Base-by-base conservation (phyloP, 2,113 vertebrate species). In the Panthera uncia region DNA sequence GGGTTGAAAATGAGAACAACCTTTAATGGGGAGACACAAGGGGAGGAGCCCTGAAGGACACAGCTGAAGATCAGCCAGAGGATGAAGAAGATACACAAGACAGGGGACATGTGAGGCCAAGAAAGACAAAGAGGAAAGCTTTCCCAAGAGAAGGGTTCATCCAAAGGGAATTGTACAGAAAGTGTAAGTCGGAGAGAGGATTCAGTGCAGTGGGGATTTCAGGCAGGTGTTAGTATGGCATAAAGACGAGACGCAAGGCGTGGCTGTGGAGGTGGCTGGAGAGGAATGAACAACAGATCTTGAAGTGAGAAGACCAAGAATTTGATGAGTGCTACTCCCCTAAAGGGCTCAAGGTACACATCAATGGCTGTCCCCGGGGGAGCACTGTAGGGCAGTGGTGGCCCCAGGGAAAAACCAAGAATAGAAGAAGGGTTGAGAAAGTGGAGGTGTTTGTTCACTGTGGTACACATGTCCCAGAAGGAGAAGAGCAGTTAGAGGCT, bases 181-280 rank as follows among this genome's bases (percentile, higher is more conserved):
- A 48, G 29, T 13, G 29, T 31, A 11, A 66, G 41, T 33, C 41
- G 7, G 38, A 65, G 38, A 33, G 27, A 8, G 38, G 81, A 41
- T 7, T 12, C 1, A 15, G 4, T 48, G 41, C 63, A 25, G 6
- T 48, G 31, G 41, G 82, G 41, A 48, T 33, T 45, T n/a, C 19
- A 48, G 82, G 29, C 27, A 27, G 57, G 81, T 41, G 13, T 38
- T 16, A 36, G 55, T 27, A 10, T 15, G 36, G 16, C 57, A 48
- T 0, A 7, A 48, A 48, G 11, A 66, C 31, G 1, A 14, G 18
- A 23, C 1, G 19, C 38, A 33, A 12, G 29, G 38, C 27, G 1
- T 11, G 57, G 57, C 81, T 16, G 0, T 31, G 36, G 25, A 31
- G 36, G 15, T 10, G 81, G 38, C 18, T 2, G 18, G 16, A 33